These are phyloP conservation scores for Ibidorhyncha struthersii DNA, from an alignment of 2,113 vertebrate species.

Conservation along the genomic window DNA sequence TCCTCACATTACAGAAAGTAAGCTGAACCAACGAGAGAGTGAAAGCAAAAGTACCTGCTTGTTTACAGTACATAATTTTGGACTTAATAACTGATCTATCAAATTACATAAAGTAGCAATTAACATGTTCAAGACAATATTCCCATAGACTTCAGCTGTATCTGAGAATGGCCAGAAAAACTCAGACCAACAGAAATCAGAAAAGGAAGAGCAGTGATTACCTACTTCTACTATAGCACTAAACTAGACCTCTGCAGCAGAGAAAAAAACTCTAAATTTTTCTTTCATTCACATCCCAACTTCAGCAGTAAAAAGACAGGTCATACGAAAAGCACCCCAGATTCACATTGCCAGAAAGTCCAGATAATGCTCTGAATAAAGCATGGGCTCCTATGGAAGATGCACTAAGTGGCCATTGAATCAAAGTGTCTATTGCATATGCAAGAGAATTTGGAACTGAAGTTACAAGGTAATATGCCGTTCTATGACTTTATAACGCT, in stretches of 20 bases:
- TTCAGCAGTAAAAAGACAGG: not conserved
- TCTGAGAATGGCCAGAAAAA: not conserved
- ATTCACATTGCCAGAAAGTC: not conserved
- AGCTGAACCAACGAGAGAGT: not conserved
- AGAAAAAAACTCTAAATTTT: not conserved
- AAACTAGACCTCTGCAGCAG: not conserved
- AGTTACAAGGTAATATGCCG: no score
- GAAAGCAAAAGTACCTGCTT: not conserved
- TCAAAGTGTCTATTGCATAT: not conserved
- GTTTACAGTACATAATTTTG: not conserved
- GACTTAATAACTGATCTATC: not conserved
- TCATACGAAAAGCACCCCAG: not conserved
- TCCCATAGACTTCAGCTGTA: not conserved
- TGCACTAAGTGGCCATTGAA: not conserved
- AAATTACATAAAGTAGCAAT: not conserved
- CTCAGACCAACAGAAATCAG: not conserved
- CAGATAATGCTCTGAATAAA: not conserved
- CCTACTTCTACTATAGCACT: not conserved
- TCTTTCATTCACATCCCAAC: not conserved
- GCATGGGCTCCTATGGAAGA: not conserved
- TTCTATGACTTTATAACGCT: no score
- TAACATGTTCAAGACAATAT: not conserved
- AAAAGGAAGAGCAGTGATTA: not conserved
- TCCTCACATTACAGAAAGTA: not conserved
- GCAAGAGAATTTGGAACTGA: not conserved